A percentile compares a stretch with the other conserved stretches of the same genome.
Conservation (phyloP, 2,113 vertebrate genomes). For the Proteles cristata region DNA sequence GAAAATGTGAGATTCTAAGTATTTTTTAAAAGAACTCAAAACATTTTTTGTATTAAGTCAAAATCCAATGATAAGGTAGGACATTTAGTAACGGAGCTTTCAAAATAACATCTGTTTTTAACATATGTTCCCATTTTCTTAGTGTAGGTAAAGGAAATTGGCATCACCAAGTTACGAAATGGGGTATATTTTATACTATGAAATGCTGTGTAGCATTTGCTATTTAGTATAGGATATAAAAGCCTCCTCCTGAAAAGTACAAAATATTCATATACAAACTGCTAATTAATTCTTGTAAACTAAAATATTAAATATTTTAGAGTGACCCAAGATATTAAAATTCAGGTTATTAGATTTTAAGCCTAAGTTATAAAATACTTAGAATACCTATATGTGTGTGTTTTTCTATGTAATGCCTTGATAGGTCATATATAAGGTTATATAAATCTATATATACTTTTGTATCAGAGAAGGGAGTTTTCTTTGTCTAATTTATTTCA, state of each 20-base stretch:
- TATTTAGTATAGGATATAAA: neutral
- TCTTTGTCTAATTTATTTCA: slow-evolving; percentile 19
- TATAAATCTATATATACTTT: neutral
- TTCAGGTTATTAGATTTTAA: neutral
- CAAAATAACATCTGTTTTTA: slow-evolving; percentile 63
- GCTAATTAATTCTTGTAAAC: neutral
- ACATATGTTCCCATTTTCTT: slow-evolving; percentile 63
- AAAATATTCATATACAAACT: neutral
- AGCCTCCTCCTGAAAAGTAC: neutral
- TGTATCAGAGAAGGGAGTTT: neutral
- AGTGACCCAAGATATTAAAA: slow-evolving; percentile 7
- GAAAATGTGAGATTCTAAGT: neutral
- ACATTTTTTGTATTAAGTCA: neutral
- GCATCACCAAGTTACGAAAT: slow-evolving; percentile 21
- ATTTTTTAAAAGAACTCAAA: slow-evolving; percentile 8
- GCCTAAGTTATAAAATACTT: neutral
- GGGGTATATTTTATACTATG: neutral
- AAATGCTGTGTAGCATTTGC: neutral
- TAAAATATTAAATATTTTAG: slow-evolving; percentile 35
- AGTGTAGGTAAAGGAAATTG: slow-evolving; percentile 17
- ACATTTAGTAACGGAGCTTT: slow-evolving; percentile 46
- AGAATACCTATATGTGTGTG: neutral
- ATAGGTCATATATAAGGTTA: neutral
- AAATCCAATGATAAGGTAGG: slow-evolving; percentile 31
- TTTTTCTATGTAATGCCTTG: neutral